Base-by-base conservation (phyloP, 2,888 invertebrate genomes). In the Yponomeuta evonymella region DNA sequence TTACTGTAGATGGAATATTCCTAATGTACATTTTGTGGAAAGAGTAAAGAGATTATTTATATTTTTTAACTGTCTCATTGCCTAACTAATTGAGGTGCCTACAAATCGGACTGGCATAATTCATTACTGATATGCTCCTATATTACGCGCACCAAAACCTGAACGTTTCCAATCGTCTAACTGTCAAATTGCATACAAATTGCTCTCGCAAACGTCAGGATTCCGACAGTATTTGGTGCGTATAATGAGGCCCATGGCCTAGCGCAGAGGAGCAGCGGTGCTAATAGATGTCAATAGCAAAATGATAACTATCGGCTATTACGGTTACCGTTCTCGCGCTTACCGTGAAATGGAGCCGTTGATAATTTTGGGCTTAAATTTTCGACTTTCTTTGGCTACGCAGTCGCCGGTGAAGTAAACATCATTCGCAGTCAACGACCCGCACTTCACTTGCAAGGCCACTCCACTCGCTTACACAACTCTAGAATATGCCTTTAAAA, bases 361-460 rank as follows among this genome's bases (percentile, higher is more conserved):
- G 77, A 79, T 78, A 77, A 76, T 79, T 75, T 82, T 79, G 79
- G 78, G 75, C 77, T 76, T 77, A 78, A 73, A 68, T 73, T 71
- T 72, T 71, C 78, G 75, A 84, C 84, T 86, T 86, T 86, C 86
- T 81, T 84, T 85, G 85, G 83, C 80, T 79, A 80, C 82, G 83
- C 84, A 81, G 77, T 81, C 80, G 65, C 65, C 87, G 84, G 84
- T 87, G 85, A 87, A 85, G 88, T 89, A 90, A 89, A 90, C 88
- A 90, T 81, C 82, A 82, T 83, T 81, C 77, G 83, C 82, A 85
- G 90, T 89, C 90, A 88, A 85, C 83, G 89, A 90, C 91, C 86
- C 78, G 81, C 77, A 74, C 74, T 72, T 72, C 77, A 79, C 81
- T 76, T 76, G 78, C 89, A 89, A 90, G 89, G 89, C 90, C 89